Evolutionary conservation across 2,797 vertebrate genomes (phyloP), one percentile per base, ranked within the genome.

Genomic region (Sphenopsis melanotis): DNA sequence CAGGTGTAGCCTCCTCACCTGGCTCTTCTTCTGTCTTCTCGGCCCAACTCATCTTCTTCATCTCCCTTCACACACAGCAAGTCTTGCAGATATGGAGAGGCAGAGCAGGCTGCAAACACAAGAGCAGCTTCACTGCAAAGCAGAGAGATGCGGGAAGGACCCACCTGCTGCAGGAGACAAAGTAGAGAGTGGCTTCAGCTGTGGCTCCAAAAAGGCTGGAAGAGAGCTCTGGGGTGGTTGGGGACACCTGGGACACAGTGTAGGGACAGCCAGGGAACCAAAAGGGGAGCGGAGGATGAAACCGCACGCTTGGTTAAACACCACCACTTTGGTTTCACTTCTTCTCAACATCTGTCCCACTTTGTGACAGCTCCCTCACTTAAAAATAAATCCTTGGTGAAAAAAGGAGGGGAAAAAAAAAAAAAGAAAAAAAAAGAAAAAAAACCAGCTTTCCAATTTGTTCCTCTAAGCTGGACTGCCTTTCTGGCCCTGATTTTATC

Each of bases 401-500:
- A 0, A 3, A 9, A 32, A 12, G 21, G 3, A 41, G 39, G 7
- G 15, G 8, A 41, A 41, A 41, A 47, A 24, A 8, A 6, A 23
- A 15, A 60, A 49, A 30, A 13, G 17, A 19, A 9, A 5, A 10
- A 2, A 0, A 3, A 4, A 0, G 2, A 1, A 1, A 17, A 60
- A 41, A 46, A 2, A 5, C 3, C 3, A 88, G 55, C 88, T 93
- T 60, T 81, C 83, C 92, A 95, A 96, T 96, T 96, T 96, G 91
- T 91, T 96, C 92, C 81, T 96, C 80, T 82, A 74, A 96, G 93
- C 95, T 36, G 63, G 92, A 69, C 92, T 95, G 96, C 83, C 84
- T 96, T 95, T 89, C 91, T 95, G 91, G 94, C 91, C 93, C 92
- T 95, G 93, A 95, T 96, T 95, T 96, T 96, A 90, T 96, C 89